Conservation (phyloP, 2,797 vertebrate genomes). For the Pogonophryne albipinna region DNA sequence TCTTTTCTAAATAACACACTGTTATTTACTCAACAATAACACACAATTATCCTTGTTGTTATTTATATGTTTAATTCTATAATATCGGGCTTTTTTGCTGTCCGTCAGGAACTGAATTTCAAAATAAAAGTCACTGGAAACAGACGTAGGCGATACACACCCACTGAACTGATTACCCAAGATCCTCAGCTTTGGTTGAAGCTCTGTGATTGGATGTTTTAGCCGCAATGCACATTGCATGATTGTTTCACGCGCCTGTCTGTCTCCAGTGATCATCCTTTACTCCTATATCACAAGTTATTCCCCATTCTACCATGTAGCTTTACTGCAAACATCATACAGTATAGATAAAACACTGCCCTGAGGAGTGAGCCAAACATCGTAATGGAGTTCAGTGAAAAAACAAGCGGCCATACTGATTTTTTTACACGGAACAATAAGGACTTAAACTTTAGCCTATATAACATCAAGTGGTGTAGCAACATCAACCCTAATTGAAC, state of each 20-base stretch:
- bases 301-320: neutral
- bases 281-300: neutral
- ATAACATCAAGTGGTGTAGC: slow-evolving; percentile 3
- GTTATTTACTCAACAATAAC: no score
- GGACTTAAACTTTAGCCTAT: slow-evolving; percentile 4
- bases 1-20: no score
- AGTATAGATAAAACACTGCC: neutral
- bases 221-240: no score
- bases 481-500: slow-evolving; percentile 24
- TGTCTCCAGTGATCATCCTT: neutral
- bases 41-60: no score
- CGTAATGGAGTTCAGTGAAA: neutral
- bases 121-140: no score
- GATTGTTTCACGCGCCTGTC: slow-evolving; percentile 15
- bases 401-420: neutral
- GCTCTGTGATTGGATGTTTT: no score
- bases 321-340: neutral
- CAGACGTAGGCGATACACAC: no score
- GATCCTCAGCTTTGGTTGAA: no score
- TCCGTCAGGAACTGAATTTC: no score
- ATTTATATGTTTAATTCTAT: no score
- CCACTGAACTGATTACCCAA: no score
- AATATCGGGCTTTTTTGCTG: no score
- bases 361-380: neutral
- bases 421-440: neutral